Evolutionary conservation across 2,888 invertebrate species (phyloP).

Genomic region (Campopleginae sp.): DNA sequence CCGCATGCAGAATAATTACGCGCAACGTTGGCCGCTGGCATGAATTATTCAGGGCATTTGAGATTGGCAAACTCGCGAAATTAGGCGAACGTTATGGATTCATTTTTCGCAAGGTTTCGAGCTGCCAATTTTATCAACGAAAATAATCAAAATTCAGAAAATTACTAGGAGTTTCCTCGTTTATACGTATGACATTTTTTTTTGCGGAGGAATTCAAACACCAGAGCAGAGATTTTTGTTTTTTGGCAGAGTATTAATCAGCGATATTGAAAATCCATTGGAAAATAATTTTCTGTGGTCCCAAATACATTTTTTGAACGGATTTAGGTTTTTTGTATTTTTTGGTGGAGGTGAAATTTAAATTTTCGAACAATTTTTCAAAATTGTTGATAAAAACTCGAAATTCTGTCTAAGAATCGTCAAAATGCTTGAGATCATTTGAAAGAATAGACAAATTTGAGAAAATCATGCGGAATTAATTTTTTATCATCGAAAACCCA

Average conservation of each 20-base stretch:
- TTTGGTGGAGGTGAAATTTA: no score
- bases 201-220: no score
- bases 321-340: no score
- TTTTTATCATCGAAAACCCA: no score
- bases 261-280: no score
- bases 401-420: background rate
- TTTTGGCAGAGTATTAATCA: no score
- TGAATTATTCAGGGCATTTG: constrained; percentile 45
- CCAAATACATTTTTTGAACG: no score
- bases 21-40: constrained; percentile 10
- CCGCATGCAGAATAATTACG: constrained; percentile 47
- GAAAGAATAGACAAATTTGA: background rate
- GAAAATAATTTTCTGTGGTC: no score
- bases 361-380: background rate
- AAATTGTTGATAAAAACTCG: background rate
- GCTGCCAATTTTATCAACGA: background rate
- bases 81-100: constrained; percentile 30
- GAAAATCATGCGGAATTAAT: background rate
- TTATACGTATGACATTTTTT: no score
- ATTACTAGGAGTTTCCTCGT: no score
- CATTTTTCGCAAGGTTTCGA: constrained; percentile 4
- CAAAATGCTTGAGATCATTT: background rate
- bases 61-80: constrained; percentile 49
- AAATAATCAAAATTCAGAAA: background rate
- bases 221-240: no score